phyloP scores from a whole-genome alignment of 2,797 vertebrate species.

The Dendrocincla tyrannina region DNA sequence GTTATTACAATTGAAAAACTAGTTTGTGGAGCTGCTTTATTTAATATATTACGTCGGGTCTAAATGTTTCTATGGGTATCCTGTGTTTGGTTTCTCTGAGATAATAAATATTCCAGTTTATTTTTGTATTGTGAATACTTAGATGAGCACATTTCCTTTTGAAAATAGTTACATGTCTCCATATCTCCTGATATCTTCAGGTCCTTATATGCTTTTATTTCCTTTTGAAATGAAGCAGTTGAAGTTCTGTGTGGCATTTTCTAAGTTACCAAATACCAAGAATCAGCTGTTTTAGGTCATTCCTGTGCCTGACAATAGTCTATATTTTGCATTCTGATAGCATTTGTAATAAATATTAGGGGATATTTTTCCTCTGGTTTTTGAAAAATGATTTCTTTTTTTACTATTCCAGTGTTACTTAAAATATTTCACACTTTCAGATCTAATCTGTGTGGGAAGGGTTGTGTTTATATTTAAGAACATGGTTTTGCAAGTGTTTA shows the following conservation, averaged over 20 bases:
- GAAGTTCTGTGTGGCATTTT: background rate
- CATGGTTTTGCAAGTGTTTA: background rate
- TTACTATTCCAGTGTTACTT: fast-evolving
- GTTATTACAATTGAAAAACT: background rate
- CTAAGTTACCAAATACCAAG: fast-evolving
- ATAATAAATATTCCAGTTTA: background rate
- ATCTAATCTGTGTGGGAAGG: background rate
- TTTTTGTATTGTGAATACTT: background rate
- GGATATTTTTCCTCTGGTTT: background rate
- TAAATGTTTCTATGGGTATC: background rate
- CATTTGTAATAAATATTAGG: background rate
- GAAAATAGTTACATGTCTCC: background rate
- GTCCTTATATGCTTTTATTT: background rate
- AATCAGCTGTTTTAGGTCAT: background rate
- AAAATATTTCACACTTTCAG: background rate
- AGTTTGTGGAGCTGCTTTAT: background rate
- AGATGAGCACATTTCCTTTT: background rate
- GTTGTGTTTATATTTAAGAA: background rate
- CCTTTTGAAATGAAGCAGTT: background rate
- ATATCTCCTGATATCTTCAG: background rate
- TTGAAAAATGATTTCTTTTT: background rate
- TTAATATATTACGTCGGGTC: background rate
- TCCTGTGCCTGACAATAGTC: background rate
- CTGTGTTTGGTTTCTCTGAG: background rate
- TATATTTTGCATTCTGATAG: background rate